Conservation (phyloP, 2,113 vertebrate species). For the Pterocles orientalis region DNA sequence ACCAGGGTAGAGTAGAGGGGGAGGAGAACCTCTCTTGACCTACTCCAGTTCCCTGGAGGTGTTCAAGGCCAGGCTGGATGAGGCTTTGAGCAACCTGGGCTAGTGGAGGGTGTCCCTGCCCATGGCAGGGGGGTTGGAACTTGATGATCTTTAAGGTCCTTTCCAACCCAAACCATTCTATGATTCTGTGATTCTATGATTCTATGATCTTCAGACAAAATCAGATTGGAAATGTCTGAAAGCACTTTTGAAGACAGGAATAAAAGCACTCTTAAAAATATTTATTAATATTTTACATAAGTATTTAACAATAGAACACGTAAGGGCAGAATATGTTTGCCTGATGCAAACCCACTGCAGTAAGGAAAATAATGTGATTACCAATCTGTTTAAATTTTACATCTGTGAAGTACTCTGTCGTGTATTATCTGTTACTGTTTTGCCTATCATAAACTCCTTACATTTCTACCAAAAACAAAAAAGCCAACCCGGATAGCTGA, state of each 20-base stretch:
- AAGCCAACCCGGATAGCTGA: neutral
- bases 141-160: no score
- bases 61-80: no score
- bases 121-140: no score
- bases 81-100: no score
- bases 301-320: neutral
- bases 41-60: no score
- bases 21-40: no score
- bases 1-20: no score
- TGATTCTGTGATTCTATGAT: no score
- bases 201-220: neutral
- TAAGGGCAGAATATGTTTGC: neutral
- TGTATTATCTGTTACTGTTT: neutral
- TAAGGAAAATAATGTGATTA: neutral
- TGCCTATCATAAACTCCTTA: neutral
- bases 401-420: neutral
- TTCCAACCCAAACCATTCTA: no score
- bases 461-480: neutral
- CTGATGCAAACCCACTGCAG: neutral
- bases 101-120: no score
- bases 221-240: neutral
- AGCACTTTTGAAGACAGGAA: neutral
- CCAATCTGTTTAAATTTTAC: neutral
- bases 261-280: neutral
- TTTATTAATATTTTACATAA: neutral